Evolutionary conservation across 35 echinoderm and acorn worm species (phyloP).

Genomic region (Amphiura filiformis): DNA sequence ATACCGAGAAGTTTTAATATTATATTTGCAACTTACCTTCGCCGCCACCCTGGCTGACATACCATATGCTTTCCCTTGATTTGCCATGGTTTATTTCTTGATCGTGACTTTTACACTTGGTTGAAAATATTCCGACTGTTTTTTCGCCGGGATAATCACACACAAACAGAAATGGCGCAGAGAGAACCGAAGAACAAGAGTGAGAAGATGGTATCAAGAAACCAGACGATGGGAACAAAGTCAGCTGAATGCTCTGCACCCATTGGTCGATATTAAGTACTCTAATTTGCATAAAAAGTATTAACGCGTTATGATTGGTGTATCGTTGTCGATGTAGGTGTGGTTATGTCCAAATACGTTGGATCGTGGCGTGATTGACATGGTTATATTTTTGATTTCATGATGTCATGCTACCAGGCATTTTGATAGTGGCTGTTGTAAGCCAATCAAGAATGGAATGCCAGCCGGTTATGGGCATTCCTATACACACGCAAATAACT

Average conservation of each 20-base stretch:
- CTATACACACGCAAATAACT: too few relatives aligned
- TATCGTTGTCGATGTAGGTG: background rate
- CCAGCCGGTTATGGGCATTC: conserved; percentile 4
- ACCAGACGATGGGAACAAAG: background rate
- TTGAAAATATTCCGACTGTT: background rate
- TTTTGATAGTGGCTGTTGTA: background rate
- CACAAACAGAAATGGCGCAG: background rate
- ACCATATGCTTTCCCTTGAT: background rate
- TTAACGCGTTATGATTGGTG: background rate
- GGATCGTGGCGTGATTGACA: background rate
- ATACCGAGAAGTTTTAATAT: too few relatives aligned
- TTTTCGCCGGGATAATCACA: background rate
- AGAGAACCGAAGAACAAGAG: background rate
- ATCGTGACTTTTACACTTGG: background rate
- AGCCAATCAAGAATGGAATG: background rate
- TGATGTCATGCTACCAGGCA: background rate
- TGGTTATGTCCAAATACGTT: background rate
- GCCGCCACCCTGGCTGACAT: background rate
- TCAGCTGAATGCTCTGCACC: background rate
- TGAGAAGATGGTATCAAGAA: background rate
- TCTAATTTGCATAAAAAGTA: background rate
- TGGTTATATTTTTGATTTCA: background rate
- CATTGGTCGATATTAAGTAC: background rate
- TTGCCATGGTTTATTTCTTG: background rate
- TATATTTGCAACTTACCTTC: background rate